Base-by-base conservation (phyloP, 2,113 vertebrate species). In the Sphyrna mokarran region DNA sequence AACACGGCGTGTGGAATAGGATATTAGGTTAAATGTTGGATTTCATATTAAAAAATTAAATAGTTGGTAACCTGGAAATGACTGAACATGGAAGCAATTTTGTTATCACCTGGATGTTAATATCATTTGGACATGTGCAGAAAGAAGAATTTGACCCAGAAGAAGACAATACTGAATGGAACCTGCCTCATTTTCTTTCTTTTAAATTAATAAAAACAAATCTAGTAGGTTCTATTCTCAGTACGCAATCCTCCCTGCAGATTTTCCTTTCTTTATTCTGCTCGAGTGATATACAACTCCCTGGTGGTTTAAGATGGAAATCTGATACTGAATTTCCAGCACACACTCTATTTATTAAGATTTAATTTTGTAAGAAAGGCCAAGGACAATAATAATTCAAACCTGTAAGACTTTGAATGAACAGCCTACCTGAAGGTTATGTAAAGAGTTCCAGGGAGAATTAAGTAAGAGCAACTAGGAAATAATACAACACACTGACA, bases 331-430 rank as follows among this genome's bases (percentile, higher is more conserved):
- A 4, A 54, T 90, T 90, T 90, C 87, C 26, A 58, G 48, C 14
- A 29, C 87, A 58, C 48, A 16, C 54, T 18, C 48, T 61, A 14
- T 33, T 90, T 94, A 69, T 94, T 69, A 68, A 40, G 63, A 94
- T 94, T 9, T 94, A 63, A 69, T 94, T 22, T 68, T 94, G n/a
- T 68, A 66, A 93, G 54, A 66, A 94, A 94, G 90, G 61, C 61
- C 63, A 94, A 69, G 54, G 33, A 61, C 63, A 94, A 94, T 68
- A 94, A 94, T 94, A 94, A 94, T 37, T 61, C n/a, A 40, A 61
- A 18, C 9, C 33, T 94, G 16, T 5, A 94, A 94, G 90, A 37
- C 29, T 37, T n/a, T 69, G 37, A 40, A 94, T 1, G 90, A 94
- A 54, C 90, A 69, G 87, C 63, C 68, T 10, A 94, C 33, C 13